phyloP scores from a whole-genome alignment of 2,888 invertebrate species.

The Drosophila crucigera region DNA sequence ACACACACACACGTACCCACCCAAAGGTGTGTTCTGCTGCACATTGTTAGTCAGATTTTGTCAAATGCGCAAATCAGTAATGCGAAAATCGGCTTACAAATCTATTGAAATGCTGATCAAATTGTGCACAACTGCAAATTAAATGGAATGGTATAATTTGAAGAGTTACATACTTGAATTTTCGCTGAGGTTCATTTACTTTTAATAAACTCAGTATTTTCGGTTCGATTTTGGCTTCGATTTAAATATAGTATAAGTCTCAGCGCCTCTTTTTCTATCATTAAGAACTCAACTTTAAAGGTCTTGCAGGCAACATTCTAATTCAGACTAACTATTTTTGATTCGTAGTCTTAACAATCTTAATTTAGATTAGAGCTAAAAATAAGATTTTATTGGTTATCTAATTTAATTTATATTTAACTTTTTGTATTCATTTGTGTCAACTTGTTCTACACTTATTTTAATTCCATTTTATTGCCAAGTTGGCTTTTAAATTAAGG shows the following conservation, averaged over 20 bases:
- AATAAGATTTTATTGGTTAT: background rate
- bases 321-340: background rate
- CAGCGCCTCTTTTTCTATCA: background rate
- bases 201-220: background rate
- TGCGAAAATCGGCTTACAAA: constrained; percentile 1
- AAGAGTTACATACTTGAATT: background rate
- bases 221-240: background rate
- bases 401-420: background rate
- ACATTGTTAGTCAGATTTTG: constrained; percentile 10
- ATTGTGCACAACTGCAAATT: background rate
- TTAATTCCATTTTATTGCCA: background rate
- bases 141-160: background rate
- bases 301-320: background rate
- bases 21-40: background rate
- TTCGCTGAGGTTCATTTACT: background rate
- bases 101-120: background rate
- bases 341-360: too few relatives aligned
- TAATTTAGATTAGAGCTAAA: too few relatives aligned
- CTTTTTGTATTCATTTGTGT: background rate
- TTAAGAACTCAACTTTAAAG: background rate
- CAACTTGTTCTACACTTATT: background rate
- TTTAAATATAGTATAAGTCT: background rate
- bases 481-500: background rate
- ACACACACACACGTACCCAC: background rate
- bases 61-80: constrained; percentile 10